These are phyloP conservation scores for Callipepla squamata DNA, from an alignment of 2,113 vertebrate genomes.

Conservation along the genomic window DNA sequence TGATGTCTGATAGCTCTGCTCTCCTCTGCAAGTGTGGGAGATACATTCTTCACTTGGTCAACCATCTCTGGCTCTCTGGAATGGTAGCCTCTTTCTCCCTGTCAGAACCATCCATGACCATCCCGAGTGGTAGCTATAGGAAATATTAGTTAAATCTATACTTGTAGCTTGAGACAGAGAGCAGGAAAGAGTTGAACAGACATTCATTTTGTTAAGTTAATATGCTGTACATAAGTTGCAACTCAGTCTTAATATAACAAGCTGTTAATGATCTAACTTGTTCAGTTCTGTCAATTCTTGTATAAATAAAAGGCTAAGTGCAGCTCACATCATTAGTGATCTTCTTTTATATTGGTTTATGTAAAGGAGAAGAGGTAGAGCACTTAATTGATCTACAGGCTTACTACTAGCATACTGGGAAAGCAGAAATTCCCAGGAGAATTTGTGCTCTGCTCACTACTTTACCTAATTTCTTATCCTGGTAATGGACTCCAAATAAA, in stretches of 20 bases:
- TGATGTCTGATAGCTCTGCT: neutral
- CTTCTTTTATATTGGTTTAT: neutral
- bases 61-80: neutral
- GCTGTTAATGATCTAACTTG: neutral
- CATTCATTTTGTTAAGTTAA: neutral
- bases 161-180: neutral
- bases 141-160: neutral
- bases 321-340: neutral
- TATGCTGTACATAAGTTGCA: neutral
- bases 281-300: neutral
- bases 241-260: neutral
- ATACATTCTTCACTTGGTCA: neutral
- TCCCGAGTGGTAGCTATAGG: neutral
- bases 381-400: neutral
- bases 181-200: neutral
- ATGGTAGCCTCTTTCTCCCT: neutral
- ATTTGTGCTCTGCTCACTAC: neutral
- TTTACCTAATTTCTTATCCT: neutral
- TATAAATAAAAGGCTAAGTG: neutral
- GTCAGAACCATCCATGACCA: neutral
- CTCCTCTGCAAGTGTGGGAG: accelerated
- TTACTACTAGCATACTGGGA: neutral
- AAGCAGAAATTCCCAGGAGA: neutral
- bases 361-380: neutral
- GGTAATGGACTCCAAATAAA: constrained; percentile 32